phyloP scores from a whole-genome alignment of 2,113 vertebrate genomes.

The Aldabrachelys gigantea region DNA sequence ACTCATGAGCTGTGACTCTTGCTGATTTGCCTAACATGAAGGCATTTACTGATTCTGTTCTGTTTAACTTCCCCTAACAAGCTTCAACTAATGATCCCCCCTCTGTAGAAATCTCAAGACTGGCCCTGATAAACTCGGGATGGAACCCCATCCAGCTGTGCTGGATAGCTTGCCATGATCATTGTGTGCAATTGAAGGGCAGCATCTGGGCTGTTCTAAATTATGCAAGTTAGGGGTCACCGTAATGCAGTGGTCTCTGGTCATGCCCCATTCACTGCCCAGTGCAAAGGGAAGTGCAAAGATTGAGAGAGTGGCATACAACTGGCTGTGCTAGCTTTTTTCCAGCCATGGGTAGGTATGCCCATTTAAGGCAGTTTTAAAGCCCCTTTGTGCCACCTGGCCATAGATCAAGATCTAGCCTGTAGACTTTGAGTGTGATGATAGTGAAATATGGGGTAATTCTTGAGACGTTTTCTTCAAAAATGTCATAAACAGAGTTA shows the following conservation, averaged over 20 bases:
- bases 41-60: background rate
- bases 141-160: background rate
- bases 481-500: background rate
- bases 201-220: rapidly evolving
- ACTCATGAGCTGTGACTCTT: background rate
- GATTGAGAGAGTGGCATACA: background rate
- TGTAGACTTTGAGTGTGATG: background rate
- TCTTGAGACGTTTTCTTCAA: background rate
- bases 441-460: background rate
- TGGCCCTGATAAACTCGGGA: background rate
- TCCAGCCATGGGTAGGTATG: background rate
- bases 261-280: background rate
- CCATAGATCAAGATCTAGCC: background rate
- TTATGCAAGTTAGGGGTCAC: background rate
- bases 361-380: background rate
- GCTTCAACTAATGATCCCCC: background rate
- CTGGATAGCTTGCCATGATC: background rate
- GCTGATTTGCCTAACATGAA: background rate
- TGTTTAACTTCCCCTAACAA: background rate
- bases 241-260: background rate
- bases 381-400: background rate
- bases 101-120: background rate
- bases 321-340: background rate
- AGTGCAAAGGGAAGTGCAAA: background rate
- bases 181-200: background rate